phyloP scores from a whole-genome alignment of 2,113 vertebrate species.

The Solea solea region DNA sequence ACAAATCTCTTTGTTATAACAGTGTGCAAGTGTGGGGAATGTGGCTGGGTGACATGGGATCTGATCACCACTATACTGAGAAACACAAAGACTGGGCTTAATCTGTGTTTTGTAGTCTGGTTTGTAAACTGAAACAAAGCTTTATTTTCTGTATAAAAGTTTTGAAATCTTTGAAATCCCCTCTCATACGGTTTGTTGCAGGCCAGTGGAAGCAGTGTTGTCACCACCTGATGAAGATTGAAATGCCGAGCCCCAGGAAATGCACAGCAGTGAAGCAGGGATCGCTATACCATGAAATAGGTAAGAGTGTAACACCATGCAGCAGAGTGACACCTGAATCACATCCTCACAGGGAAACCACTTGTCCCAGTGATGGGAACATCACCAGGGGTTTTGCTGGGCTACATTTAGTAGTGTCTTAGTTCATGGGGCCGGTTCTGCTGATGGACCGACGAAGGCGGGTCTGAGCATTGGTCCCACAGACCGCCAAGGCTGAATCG shows the following conservation, averaged over 20 bases:
- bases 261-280: constrained; percentile 80
- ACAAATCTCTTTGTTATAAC: too few species aligned
- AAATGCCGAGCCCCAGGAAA: constrained; percentile 76
- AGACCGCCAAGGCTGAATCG: too few species aligned
- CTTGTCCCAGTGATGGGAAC: neutral
- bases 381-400: neutral
- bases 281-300: constrained; percentile 89
- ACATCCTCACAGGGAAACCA: neutral
- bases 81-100: too few species aligned
- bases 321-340: neutral
- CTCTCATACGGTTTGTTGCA: constrained; percentile 38
- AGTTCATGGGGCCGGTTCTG: too few species aligned
- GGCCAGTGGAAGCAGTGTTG: constrained; percentile 90
- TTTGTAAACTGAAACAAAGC: too few species aligned
- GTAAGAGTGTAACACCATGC: constrained; percentile 63
- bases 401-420: neutral
- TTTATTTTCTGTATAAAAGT: too few species aligned
- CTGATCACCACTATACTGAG: too few species aligned
- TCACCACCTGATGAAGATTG: constrained; percentile 86
- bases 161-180: neutral
- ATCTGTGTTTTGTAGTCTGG: too few species aligned
- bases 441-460: too few species aligned
- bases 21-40: too few species aligned
- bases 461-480: too few species aligned
- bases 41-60: too few species aligned